Base-by-base conservation (phyloP, 2,113 vertebrate species). In the Muntiacus reevesi region DNA sequence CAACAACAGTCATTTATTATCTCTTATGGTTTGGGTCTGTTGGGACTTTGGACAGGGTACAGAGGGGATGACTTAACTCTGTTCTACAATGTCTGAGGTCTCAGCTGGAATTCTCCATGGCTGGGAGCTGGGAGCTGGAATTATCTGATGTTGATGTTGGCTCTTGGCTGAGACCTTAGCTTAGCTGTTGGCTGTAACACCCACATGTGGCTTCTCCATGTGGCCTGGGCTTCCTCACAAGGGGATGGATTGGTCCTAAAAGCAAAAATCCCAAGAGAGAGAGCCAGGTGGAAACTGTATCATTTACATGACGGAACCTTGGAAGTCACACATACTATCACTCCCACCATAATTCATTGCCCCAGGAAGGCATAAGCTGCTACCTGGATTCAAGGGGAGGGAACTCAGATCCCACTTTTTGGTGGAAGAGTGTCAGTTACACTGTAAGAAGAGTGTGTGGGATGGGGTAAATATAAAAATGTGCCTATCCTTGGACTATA, bases 121-220 rank as follows among this genome's bases (percentile, higher is more conserved):
- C 67, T 93, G 43, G 92, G 86, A 94, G 76, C 55, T 96, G 87
- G 60, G 86, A 96, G 76, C 55, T 96, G 87, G 55, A 93, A 85
- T 55, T 23, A 28, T 88, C 78, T 78, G 83, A 85, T 96, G 60
- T 96, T 96, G 87, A 93, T 85, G 15, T 71, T 98, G 96, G 86
- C 84, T 55, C 10, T 71, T 71, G 94, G 25, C 60, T 78, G 79
- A 95, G 94, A 60, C 50, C 71, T 92, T 90, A 43, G 81, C 52
- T 94, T 23, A 79, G 50, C 45, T 90, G 21, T 67, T 95, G 96
- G 62, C 88, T 90, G 25, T 55, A 76, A 40, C 30, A 82, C 64
- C 85, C 83, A 91, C 76, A 87, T 86, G 59, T 55, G 71, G 83
- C 43, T 30, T 84, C 28, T 94, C 54, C 47, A 27, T 79, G 45